Evolutionary conservation across 2,113 vertebrate species (phyloP), one percentile per base, ranked within the genome.

Genomic region (Labeo catla): DNA sequence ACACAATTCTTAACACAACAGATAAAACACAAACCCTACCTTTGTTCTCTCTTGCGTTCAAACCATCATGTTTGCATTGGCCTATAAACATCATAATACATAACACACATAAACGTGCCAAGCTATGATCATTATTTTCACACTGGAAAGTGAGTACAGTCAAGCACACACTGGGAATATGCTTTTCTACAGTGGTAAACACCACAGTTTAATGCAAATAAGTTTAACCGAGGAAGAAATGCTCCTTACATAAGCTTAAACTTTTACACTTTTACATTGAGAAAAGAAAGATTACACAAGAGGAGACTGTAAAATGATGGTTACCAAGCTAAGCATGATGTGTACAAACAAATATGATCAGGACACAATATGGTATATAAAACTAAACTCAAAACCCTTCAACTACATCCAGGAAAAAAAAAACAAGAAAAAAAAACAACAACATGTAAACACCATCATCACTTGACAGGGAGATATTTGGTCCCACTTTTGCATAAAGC

Each of bases 181-280:
- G 80, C 76, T 80, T 89, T 54, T 70, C 57, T 83, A 87, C 21
- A 61, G 81, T 68, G 84, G 81, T 76, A 81, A 70, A 86, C 59
- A 87, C 86, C 88, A 89, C 80, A 54, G 52, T 89, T 89, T 89
- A 87, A 87, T 89, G 86, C 76, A 73, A 88, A 77, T 76, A 77
- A 66, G 74, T 21, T 43, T 45, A 76, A 47, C 10, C 2, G 61
- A 73, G 39, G 9, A 63, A 85, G 4, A 50, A 45, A 21, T n/a
- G 86, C 59, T 86, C 84, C 84, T 86, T 36, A 77, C 23, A 23
- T 81, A 84, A 86, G 76, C 84, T 87, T 59, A 4, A 89, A 73
- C 63, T 39, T 43, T 66, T 74, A 43, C 82, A 89, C 50, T 81
- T 59, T 84, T 36, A 54, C 45, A 52, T 16, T 57, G n/a, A 65